Percentiles rank a stretch among this genome's conserved stretches.
These are phyloP conservation scores for Pristionchus japonicus DNA, from an alignment of 2,888 invertebrate genomes.

Conservation along the genomic window DNA sequence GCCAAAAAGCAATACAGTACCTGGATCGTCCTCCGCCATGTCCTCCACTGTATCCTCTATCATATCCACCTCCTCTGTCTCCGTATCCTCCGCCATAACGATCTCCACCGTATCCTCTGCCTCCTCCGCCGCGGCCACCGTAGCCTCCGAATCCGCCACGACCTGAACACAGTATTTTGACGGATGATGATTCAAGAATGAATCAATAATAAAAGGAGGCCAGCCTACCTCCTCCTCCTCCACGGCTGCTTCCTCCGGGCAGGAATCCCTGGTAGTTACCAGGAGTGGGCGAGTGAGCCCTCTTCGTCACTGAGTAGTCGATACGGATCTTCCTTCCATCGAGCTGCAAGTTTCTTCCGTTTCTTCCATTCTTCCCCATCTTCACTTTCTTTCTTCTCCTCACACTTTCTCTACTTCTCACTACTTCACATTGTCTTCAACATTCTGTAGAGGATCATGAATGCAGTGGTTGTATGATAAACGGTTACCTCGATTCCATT, in stretches of 20 bases:
- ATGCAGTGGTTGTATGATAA: neutral
- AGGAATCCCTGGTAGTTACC: slow-evolving; percentile 70
- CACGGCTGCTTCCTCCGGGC: slow-evolving; percentile 1
- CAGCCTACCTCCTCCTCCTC: neutral
- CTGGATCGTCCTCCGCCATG: slow-evolving; percentile 36
- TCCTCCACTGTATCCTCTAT: slow-evolving; percentile 38
- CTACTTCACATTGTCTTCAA: neutral
- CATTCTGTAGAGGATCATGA: neutral
- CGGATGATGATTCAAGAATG: neutral
- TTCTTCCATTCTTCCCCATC: neutral
- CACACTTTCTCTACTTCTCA: slow-evolving; percentile 12
- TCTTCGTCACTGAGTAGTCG: slow-evolving; percentile 70
- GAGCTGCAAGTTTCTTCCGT: slow-evolving; percentile 43
- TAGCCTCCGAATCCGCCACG: slow-evolving; percentile 44
- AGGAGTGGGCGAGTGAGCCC: slow-evolving; percentile 72
- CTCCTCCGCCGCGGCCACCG: slow-evolving; percentile 47
- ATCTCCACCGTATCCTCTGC: slow-evolving; percentile 47
- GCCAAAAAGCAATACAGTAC: neutral
- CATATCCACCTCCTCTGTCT: slow-evolving; percentile 34
- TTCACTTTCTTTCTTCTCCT: slow-evolving; percentile 8
- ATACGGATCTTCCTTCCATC: slow-evolving; percentile 66
- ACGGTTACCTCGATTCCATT: slow-evolving; percentile 50
- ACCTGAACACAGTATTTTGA: neutral
- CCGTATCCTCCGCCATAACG: slow-evolving; percentile 44
- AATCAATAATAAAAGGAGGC: neutral